phyloP scores from a whole-genome alignment of 2,797 vertebrate species.

The Podarcis siculus region DNA sequence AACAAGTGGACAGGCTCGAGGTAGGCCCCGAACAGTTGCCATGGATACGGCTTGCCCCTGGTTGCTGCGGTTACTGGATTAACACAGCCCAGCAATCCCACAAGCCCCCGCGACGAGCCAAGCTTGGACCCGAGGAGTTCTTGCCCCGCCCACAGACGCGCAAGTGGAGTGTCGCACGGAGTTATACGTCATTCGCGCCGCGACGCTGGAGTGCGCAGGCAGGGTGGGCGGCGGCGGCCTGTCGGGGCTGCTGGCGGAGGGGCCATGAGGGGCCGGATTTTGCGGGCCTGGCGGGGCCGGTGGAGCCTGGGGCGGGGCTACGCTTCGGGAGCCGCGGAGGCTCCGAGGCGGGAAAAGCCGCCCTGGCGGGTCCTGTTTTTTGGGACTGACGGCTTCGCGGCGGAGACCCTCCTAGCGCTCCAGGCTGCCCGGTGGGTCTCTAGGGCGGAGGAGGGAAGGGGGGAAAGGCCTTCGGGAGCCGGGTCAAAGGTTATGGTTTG shows the following conservation, averaged over 20 bases:
- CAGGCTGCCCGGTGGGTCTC: constrained; percentile 56
- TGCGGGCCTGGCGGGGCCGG: not conserved
- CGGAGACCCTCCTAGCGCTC: constrained; percentile 82
- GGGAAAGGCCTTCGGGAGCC: not conserved
- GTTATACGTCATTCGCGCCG: not conserved
- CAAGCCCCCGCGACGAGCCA: not conserved
- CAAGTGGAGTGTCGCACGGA: fast-evolving
- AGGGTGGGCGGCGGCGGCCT: not conserved
- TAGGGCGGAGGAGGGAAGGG: fast-evolving
- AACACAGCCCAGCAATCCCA: not conserved
- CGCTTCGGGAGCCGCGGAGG: not conserved
- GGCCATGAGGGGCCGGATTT: fast-evolving
- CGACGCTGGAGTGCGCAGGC: not conserved
- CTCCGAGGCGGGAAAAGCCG: constrained; percentile 66
- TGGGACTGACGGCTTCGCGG: constrained; percentile 88
- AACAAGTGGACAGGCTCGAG: no score
- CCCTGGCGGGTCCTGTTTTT: constrained; percentile 92
- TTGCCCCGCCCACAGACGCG: not conserved
- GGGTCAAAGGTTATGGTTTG: not conserved
- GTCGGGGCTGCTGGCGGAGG: not conserved
- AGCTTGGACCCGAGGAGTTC: not conserved
- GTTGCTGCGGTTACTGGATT: not conserved
- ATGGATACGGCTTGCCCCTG: not conserved
- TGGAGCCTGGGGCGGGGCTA: not conserved
- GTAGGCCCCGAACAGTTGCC: not conserved